phyloP scores from a whole-genome alignment of 2,113 vertebrate species.

The Crocuta crocuta region DNA sequence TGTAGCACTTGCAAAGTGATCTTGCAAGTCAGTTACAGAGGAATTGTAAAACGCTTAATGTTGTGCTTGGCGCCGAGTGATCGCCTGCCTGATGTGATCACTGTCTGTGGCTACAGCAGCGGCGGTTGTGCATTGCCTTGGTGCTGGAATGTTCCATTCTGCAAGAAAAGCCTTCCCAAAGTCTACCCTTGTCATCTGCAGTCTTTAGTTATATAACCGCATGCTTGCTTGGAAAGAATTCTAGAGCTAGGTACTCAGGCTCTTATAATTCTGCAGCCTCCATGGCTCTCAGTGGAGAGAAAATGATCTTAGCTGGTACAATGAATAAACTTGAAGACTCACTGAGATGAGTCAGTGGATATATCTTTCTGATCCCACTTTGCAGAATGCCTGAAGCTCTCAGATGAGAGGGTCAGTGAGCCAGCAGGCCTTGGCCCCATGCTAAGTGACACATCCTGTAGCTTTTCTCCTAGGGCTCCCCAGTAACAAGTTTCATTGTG shows the following conservation, averaged over 20 bases:
- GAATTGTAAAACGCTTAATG: background rate
- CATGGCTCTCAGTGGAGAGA: background rate
- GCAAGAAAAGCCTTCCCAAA: background rate
- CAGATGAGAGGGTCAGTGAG: background rate
- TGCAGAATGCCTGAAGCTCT: background rate
- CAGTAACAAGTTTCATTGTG: background rate
- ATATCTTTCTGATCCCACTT: background rate
- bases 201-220: background rate
- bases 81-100: background rate
- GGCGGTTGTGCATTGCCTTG: accelerated
- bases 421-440: background rate
- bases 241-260: background rate
- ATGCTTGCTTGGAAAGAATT: background rate
- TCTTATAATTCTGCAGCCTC: background rate
- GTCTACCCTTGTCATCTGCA: background rate
- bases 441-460: background rate
- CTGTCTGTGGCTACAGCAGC: background rate
- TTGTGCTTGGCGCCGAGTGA: accelerated
- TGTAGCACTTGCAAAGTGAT: background rate
- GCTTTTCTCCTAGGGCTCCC: background rate
- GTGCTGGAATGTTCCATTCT: background rate
- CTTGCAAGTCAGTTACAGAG: background rate
- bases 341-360: background rate
- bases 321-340: background rate
- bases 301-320: background rate